Conservation (phyloP, 2,888 invertebrate species). For the Coenonympha arcania region DNA sequence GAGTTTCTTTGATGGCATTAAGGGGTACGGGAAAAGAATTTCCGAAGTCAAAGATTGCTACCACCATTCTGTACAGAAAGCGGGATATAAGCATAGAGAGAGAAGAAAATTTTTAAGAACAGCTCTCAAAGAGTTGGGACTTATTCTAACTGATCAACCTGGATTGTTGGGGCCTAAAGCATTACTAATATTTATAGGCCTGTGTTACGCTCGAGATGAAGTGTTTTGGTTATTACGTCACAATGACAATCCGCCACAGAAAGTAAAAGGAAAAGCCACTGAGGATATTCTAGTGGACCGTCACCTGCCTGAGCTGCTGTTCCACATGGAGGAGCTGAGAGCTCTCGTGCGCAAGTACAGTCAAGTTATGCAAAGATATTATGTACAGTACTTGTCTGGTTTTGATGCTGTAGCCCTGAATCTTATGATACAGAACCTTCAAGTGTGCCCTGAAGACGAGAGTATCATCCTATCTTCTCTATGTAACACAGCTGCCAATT, state of each 20-base stretch:
- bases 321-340: constrained; percentile 98
- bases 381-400: constrained; percentile 96
- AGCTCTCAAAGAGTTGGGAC: constrained; percentile 93
- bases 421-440: constrained; percentile 86
- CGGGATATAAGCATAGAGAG: constrained; percentile 94
- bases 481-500: constrained; percentile 87
- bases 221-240: constrained; percentile 97
- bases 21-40: constrained; percentile 93
- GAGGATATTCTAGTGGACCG: constrained; percentile 96
- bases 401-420: constrained; percentile 96
- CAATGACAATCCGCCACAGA: constrained; percentile 95
- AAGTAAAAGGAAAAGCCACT: constrained; percentile 88
- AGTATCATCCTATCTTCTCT: constrained; percentile 93
- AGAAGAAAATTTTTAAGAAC: constrained; percentile 96
- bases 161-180: constrained; percentile 98
- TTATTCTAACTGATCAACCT: constrained; percentile 98
- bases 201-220: constrained; percentile 97
- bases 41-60: constrained; percentile 98
- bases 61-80: constrained; percentile 90
- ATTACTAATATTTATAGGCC: constrained; percentile 94
- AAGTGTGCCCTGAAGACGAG: constrained; percentile 94
- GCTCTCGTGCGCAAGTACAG: constrained; percentile 96
- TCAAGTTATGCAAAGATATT: constrained; percentile 97
- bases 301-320: constrained; percentile 96
- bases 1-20: constrained; percentile 93